Evolutionary conservation across 1,140 invertebrate species (phyloP), one percentile per base, ranked within the genome.

Genomic region (Solenopsis invicta): DNA sequence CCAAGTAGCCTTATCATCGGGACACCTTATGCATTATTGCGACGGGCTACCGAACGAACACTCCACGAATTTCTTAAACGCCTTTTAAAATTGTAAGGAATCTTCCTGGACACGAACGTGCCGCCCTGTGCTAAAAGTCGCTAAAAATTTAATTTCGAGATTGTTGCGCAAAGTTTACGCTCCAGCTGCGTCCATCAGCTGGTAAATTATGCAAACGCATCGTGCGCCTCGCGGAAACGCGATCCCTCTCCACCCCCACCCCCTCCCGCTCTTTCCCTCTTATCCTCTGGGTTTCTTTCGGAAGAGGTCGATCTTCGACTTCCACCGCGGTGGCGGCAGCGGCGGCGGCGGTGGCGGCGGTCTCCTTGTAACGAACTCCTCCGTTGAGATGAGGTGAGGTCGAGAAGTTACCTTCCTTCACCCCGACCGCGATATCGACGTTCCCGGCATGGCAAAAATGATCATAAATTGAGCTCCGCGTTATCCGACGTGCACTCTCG

Each of bases 131-230:
- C 56, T 84, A 84, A 84, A 84, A 84, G 80, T 74, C 80, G 80
- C 54, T 84, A 69, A 71, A 84, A 84, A 84, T 84, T 84, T 84
- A 84, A 84, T 84, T 84, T 84, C 56, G 56, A 84, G 56, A 84
- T 84, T 84, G 80, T 84, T 84, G 80, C 69, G 69, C 80, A 61
- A 84, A 84, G 69, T 84, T 84, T 75, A 62, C 41, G 71, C 69
- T 29, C 80, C 80, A 84, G 69, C 80, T 84, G 80, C 69, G 80
- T 84, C 80, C 80, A 84, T 84, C 80, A 74, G 69, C 69, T 75
- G 80, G 54, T 84, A 75, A 84, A 84, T 84, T 84, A 84, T 84
- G 80, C 69, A 84, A 84, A 84, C 80, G 80, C 80, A 84, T 84
- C 80, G 45, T 75, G 69, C 69, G 24, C 52, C 52, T 41, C 80